Conservation (phyloP, 2,797 vertebrate genomes). For the Chaunax sp. region DNA sequence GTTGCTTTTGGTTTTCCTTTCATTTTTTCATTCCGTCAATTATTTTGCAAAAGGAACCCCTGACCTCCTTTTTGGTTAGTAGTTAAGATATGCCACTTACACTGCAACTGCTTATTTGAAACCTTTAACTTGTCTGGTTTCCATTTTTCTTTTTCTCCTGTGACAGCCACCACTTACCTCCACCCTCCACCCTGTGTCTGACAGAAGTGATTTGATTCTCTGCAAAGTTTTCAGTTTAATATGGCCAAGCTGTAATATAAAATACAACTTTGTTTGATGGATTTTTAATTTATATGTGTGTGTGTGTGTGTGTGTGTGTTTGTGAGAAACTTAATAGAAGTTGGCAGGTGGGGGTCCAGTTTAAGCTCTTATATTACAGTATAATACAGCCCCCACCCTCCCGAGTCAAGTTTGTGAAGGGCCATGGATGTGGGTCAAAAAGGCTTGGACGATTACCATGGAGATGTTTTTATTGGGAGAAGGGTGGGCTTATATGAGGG, state of each 20-base stretch:
- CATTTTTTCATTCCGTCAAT: constrained; percentile 14
- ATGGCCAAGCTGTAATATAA: constrained; percentile 27
- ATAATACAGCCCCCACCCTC: constrained; percentile 46
- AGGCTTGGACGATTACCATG: constrained; percentile 82
- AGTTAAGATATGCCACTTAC: constrained; percentile 23
- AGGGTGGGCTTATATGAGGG: constrained; percentile 56
- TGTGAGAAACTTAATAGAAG: constrained; percentile 25
- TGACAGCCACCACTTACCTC: constrained; percentile 48
- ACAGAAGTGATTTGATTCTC: constrained; percentile 37
- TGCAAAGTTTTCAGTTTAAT: constrained; percentile 46
- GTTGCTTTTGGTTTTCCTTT: constrained; percentile 41
- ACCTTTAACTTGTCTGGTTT: constrained; percentile 47
- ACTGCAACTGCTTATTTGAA: not conserved
- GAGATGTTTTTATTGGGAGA: constrained; percentile 80
- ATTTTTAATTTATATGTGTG: constrained; percentile 53
- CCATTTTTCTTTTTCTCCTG: constrained; percentile 28
- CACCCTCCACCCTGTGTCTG: constrained; percentile 18
- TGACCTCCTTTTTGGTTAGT: constrained; percentile 29
- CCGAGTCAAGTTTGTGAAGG: constrained; percentile 47
- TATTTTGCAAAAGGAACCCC: constrained; percentile 30
- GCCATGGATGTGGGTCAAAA: constrained; percentile 76
- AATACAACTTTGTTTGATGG: constrained; percentile 39
- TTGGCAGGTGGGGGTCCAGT: constrained; percentile 43
- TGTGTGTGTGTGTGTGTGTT: constrained; percentile 14
- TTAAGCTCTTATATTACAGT: constrained; percentile 57